Evolutionary conservation across 2,113 vertebrate species (phyloP).

Genomic region (Cacatua alba): DNA sequence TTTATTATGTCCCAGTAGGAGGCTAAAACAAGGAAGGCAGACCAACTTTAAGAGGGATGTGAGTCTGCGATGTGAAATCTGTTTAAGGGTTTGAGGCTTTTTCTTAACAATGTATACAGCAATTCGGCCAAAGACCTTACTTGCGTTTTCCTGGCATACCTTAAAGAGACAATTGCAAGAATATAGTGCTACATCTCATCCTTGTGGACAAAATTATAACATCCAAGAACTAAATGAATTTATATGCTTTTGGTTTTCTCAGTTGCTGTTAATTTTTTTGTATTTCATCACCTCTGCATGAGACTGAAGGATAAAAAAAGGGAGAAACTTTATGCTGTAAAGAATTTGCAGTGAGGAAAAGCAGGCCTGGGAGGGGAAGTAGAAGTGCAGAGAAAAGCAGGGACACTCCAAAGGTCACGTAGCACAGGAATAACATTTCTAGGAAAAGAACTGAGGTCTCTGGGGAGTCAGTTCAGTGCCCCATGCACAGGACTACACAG

Average conservation of each 20-base stretch:
- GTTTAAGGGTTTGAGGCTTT: not conserved
- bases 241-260: not conserved
- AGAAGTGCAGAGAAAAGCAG: not conserved
- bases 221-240: not conserved
- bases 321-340: not conserved
- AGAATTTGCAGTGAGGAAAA: not conserved
- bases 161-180: not conserved
- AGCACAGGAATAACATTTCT: not conserved
- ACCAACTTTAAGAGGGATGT: not conserved
- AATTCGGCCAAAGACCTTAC: not conserved
- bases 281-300: not conserved
- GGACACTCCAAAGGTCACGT: not conserved
- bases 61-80: not conserved
- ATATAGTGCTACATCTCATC: not conserved
- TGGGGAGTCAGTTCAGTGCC: not conserved
- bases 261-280: not conserved
- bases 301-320: not conserved
- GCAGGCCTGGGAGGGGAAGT: not conserved
- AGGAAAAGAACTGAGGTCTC: not conserved
- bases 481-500: not conserved
- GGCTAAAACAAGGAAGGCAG: not conserved
- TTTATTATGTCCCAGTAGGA: not conserved
- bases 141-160: not conserved
- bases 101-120: not conserved
- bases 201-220: not conserved